Conservation (phyloP, 2,797 vertebrate species). For the Pseudochirops corinnae region DNA sequence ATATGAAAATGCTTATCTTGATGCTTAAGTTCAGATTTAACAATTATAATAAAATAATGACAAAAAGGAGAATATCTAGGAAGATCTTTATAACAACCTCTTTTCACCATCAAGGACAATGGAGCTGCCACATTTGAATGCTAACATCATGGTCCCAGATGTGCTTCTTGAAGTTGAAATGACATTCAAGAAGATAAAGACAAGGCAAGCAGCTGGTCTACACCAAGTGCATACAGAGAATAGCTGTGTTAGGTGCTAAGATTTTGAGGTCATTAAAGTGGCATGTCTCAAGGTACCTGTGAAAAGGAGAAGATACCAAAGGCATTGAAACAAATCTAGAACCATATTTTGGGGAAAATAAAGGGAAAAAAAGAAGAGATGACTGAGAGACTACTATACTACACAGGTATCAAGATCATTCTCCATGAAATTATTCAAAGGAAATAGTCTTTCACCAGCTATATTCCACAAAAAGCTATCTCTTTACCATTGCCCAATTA, state of each 20-base stretch:
- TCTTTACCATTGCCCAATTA: not conserved
- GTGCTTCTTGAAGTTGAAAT: not conserved
- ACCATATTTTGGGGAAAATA: not conserved
- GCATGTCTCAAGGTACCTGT: not conserved
- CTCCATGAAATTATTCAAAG: not conserved
- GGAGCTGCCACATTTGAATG: not conserved
- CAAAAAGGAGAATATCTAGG: not conserved
- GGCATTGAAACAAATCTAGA: not conserved
- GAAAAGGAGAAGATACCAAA: not conserved
- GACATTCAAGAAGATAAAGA: not conserved
- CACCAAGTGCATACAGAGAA: not conserved
- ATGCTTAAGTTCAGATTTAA: not conserved
- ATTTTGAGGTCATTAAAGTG: not conserved
- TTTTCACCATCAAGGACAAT: not conserved
- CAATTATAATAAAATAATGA: not conserved
- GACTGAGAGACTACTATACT: not conserved
- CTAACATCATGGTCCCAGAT: not conserved
- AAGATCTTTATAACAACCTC: not conserved
- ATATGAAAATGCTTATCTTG: not conserved
- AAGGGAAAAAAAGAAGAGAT: not conserved
- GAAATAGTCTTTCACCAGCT: not conserved
- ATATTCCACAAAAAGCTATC: not conserved
- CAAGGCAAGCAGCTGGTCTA: not conserved
- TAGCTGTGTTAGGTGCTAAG: not conserved
- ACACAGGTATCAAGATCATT: not conserved